These are phyloP conservation scores for Epizoanthus rinbou DNA, from an alignment of 92 coral and sea anemone species.

Conservation along the genomic window DNA sequence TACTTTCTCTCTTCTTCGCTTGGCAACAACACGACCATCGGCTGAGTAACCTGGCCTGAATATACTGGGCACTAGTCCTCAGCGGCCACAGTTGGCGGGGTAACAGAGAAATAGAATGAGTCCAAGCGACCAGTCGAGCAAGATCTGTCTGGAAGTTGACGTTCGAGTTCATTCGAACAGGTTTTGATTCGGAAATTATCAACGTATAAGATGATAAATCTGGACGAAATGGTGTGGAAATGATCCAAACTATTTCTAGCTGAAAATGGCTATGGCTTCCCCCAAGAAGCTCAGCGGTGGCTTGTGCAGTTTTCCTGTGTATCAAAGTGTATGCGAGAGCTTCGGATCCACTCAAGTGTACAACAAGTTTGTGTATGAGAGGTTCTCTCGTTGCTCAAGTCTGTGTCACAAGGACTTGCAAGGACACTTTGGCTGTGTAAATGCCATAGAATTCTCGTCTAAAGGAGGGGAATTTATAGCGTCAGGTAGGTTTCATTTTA, in stretches of 20 bases:
- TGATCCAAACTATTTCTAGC: neutral
- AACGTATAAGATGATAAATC: neutral
- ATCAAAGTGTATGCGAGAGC: conserved; percentile 58
- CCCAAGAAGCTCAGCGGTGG: neutral
- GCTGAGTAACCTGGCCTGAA: conserved; percentile 52
- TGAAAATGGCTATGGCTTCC: neutral
- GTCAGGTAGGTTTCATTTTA: conserved; percentile 69
- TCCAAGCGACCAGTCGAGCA: neutral
- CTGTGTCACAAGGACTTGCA: conserved; percentile 74
- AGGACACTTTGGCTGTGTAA: conserved; percentile 96
- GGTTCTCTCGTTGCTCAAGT: conserved; percentile 64
- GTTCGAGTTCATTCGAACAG: neutral
- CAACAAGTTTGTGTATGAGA: conserved; percentile 66
- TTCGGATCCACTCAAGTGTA: conserved; percentile 56
- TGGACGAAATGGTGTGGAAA: conserved; percentile 3
- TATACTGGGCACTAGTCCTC: neutral
- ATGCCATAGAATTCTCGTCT: conserved; percentile 91
- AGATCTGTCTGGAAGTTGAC: no score
- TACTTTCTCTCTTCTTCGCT: conserved; percentile 36
- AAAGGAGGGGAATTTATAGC: conserved; percentile 90
- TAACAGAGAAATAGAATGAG: neutral
- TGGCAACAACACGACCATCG: conserved; percentile 61
- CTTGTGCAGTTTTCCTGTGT: conserved; percentile 54
- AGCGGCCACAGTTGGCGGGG: neutral
- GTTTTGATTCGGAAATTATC: neutral